Evolutionary conservation across 1,140 invertebrate species (phyloP), one percentile per base, ranked within the genome.

Genomic region (Zaprionus tsacasi): DNA sequence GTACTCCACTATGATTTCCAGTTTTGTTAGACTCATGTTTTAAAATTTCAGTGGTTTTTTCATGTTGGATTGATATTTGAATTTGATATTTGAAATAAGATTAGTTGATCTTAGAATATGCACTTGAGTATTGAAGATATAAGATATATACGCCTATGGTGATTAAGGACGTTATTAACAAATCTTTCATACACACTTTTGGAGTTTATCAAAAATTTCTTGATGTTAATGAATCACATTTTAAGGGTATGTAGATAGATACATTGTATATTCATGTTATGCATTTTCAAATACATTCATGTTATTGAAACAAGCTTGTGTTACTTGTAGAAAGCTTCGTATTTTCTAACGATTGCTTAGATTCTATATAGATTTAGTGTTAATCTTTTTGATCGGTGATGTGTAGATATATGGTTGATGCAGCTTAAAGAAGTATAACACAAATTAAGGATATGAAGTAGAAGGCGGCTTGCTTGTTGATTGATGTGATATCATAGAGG

Each of bases 111-210:
- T n/a, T 56, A 11, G 10, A 27, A 17, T 27, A 27, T 10, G 21
- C 21, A 21, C 27, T 11, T 55, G 25, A 21, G 21, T 56, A 57
- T 57, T 57, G 55, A 57, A 57, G 55, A 57, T 57, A 17, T 56
- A 25, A 57, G 55, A 57, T 57, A 25, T 57, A 33, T 57, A 25
- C 54, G 15, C 3, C n/a, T 56, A 30, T 30, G 54, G 54, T 56
- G 54, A 56, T 56, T 56, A 25, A 30, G 12, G 30, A 17, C 13
- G 15, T n/a, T 15, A 45, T 45, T 6, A 15, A 15, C 7, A 45
- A 17, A 17, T 2, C 43, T 45, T 45, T 17, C 7, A 7, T 45
- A 45, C 6, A 30, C 3, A 30, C 27, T 45, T 45, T 45, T 7
- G 43, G 7, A 10, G 2, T 25, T 56, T n/a, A 13, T 21, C 21